A percentile compares a stretch with the other conserved stretches of the same genome.
Evolutionary conservation across 2,113 vertebrate species (phyloP).

Genomic region (Triplophysa tibetana): DNA sequence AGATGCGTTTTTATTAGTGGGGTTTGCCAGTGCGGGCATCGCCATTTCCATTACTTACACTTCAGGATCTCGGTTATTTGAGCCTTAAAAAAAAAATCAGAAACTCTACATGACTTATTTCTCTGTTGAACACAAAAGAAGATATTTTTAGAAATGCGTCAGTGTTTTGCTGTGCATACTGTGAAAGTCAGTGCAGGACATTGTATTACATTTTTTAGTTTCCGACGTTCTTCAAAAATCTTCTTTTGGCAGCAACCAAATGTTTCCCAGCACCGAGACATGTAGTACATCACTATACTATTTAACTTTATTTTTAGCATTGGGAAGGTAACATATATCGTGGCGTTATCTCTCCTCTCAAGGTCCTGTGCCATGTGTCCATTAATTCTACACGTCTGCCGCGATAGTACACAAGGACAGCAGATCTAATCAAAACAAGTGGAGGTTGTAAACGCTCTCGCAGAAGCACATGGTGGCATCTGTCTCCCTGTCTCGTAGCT

Average conservation of each 20-base stretch:
- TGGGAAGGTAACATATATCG: not conserved
- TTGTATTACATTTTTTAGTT: too few species aligned
- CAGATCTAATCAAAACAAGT: slow-evolving; percentile 36
- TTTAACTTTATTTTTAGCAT: not conserved
- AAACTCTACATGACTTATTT: too few species aligned
- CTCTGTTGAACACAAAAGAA: too few species aligned
- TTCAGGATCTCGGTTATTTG: not conserved
- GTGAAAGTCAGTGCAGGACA: too few species aligned
- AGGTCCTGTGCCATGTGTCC: not conserved
- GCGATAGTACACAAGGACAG: not conserved
- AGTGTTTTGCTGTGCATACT: too few species aligned
- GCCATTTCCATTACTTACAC: not conserved
- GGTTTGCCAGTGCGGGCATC: not conserved
- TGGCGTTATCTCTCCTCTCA: not conserved
- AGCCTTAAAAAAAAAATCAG: too few species aligned
- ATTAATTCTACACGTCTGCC: not conserved
- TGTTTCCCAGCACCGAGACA: not conserved
- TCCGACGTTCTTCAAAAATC: too few species aligned
- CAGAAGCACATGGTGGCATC: slow-evolving; percentile 30
- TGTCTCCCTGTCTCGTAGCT: slow-evolving; percentile 19
- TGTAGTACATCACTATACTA: not conserved
- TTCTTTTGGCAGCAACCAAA: too few species aligned
- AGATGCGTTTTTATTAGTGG: slow-evolving; percentile 8
- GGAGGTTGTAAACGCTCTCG: slow-evolving; percentile 26
- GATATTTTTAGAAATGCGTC: too few species aligned